A percentile compares a stretch with the other conserved stretches of the same genome.
phyloP scores from a whole-genome alignment of 2,113 vertebrate species.

The Aramus guarauna region DNA sequence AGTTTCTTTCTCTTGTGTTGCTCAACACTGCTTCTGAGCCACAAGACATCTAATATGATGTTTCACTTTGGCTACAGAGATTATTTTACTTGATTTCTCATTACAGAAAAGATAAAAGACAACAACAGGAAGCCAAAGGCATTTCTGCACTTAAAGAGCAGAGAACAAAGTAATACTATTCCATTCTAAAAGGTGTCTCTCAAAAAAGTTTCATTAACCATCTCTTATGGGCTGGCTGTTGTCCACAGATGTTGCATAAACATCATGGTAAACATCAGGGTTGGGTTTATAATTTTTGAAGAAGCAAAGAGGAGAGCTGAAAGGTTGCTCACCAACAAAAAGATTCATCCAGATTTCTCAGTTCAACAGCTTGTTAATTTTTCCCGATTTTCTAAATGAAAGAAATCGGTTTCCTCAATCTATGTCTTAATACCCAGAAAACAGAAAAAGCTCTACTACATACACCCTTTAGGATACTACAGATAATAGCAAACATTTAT shows the following conservation, averaged over 20 bases:
- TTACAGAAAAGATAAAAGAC: neutral
- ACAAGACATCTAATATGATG: neutral
- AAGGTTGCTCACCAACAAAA: neutral
- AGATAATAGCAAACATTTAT: conserved; percentile 36
- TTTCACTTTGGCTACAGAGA: neutral
- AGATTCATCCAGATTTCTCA: neutral
- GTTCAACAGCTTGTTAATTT: neutral
- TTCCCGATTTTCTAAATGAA: neutral
- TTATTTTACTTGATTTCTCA: neutral
- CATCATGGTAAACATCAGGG: neutral
- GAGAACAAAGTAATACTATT: neutral
- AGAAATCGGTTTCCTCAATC: neutral
- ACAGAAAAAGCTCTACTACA: neutral
- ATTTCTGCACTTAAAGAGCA: neutral
- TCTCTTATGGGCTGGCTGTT: neutral
- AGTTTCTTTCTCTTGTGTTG: neutral
- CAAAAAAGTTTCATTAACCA: neutral
- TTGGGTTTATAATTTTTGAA: neutral
- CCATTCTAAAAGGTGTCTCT: neutral
- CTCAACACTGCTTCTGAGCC: neutral
- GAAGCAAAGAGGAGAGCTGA: neutral
- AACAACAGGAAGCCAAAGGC: neutral
- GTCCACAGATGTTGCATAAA: neutral
- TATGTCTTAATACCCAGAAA: neutral
- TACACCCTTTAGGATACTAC: neutral